Percentiles rank a stretch among this genome's conserved stretches.
Conservation (phyloP, 2,888 invertebrate genomes). For the Lordiphosa andalusiaca region DNA sequence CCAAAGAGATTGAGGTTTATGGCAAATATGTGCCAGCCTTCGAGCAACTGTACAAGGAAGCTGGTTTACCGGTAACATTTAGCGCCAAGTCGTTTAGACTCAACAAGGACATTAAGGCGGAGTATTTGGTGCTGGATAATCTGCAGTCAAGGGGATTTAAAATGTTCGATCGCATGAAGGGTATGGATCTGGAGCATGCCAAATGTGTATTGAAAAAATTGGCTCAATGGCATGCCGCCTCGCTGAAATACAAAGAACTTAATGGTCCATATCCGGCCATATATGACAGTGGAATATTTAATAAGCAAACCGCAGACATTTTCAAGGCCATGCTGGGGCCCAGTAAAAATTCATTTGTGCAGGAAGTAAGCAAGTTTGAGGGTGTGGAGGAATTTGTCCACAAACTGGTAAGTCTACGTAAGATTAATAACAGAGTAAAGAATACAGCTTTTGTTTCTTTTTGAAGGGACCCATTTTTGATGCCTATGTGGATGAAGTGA, state of each 20-base stretch:
- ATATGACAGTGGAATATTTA: slow-evolving; percentile 31
- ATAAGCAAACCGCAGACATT: slow-evolving; percentile 23
- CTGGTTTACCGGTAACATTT: slow-evolving; percentile 34
- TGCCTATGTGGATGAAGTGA: slow-evolving; percentile 1
- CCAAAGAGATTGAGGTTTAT: slow-evolving; percentile 60
- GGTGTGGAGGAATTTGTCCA: slow-evolving; percentile 44
- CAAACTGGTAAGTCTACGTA: slow-evolving; percentile 53
- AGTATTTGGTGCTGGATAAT: slow-evolving; percentile 67
- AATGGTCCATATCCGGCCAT: slow-evolving; percentile 45
- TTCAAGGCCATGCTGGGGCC: slow-evolving; percentile 12
- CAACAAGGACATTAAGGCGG: slow-evolving; percentile 15
- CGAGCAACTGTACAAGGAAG: slow-evolving; percentile 44
- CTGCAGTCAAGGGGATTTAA: slow-evolving; percentile 51
- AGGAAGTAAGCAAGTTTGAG: slow-evolving; percentile 30
- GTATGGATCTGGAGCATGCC: slow-evolving; percentile 67
- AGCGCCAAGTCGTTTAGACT: slow-evolving; percentile 38
- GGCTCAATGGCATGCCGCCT: slow-evolving; percentile 77
- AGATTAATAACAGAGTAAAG: neutral
- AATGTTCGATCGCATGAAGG: slow-evolving; percentile 58
- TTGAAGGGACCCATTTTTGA: slow-evolving; percentile 14
- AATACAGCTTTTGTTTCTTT: neutral
- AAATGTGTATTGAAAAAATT: slow-evolving; percentile 64
- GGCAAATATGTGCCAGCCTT: slow-evolving; percentile 49
- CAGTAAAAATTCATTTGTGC: slow-evolving; percentile 18
- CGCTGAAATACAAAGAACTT: slow-evolving; percentile 53